A percentile compares a stretch with the other conserved stretches of the same genome.
Evolutionary conservation across 2,797 vertebrate genomes (phyloP).

Genomic region (Spinibarbus caldwelli): DNA sequence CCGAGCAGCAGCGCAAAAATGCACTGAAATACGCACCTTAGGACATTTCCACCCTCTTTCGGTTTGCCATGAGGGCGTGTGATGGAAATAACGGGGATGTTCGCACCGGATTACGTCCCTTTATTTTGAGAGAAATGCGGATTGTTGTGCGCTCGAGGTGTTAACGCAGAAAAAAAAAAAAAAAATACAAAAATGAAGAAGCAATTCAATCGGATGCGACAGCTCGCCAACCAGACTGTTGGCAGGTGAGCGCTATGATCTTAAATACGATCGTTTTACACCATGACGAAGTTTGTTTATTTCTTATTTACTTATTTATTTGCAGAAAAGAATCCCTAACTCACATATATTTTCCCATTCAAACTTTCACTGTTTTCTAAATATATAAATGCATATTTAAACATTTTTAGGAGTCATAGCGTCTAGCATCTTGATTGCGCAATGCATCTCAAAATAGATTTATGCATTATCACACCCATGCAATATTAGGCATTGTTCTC

Average conservation of each 20-base stretch:
- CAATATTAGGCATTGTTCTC: background rate
- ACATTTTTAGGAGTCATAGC: background rate
- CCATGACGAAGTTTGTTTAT: constrained; percentile 27
- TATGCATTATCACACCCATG: background rate
- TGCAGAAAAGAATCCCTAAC: constrained; percentile 19
- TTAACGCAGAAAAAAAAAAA: constrained; percentile 73
- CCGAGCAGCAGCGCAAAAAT: constrained; percentile 64
- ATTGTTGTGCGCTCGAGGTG: constrained; percentile 75
- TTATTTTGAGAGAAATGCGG: constrained; percentile 77
- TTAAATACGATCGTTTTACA: constrained; percentile 13
- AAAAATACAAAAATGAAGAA: constrained; percentile 93
- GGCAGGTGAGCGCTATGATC: constrained; percentile 85
- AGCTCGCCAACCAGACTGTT: constrained; percentile 99
- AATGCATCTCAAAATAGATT: constrained; percentile 41
- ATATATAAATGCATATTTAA: background rate
- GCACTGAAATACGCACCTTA: constrained; percentile 68
- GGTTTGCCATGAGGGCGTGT: constrained; percentile 71
- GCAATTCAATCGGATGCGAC: constrained; percentile 98
- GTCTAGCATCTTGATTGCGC: constrained; percentile 52
- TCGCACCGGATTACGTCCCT: constrained; percentile 72
- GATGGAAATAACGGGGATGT: constrained; percentile 70
- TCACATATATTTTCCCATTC: constrained; percentile 20
- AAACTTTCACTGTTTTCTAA: constrained; percentile 38
- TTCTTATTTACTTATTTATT: constrained; percentile 3
- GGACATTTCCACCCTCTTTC: constrained; percentile 58